These are phyloP conservation scores for Phalacrocorax pelagicus DNA, from an alignment of 2,113 vertebrate genomes.

Conservation along the genomic window DNA sequence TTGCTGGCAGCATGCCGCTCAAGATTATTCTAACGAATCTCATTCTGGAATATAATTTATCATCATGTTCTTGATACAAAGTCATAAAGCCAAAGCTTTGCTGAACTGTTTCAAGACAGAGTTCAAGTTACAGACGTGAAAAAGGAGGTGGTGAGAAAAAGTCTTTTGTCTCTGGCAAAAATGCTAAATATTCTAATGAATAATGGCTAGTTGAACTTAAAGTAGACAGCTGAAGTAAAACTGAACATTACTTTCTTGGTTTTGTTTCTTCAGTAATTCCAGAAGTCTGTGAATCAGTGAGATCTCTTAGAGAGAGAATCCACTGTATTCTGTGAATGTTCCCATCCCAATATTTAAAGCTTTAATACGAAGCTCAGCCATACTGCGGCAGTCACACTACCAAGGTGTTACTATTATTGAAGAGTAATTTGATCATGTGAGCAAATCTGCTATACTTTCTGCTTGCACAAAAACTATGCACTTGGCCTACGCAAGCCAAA, in stretches of 20 bases:
- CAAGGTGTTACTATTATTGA: not conserved
- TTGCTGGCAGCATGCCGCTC: not conserved
- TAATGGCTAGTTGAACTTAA: not conserved
- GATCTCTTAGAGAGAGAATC: not conserved
- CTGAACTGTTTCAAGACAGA: not conserved
- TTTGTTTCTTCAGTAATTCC: not conserved
- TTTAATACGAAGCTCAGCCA: not conserved
- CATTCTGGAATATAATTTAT: not conserved
- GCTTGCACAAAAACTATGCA: not conserved
- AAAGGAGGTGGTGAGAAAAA: not conserved
- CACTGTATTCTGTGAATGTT: not conserved
- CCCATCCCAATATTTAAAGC: not conserved
- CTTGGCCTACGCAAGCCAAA: not conserved
- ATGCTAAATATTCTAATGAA: not conserved
- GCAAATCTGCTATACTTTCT: not conserved
- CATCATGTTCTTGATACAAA: not conserved
- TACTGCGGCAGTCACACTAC: not conserved
- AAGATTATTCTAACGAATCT: not conserved
- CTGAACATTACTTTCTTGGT: not conserved
- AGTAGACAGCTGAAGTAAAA: not conserved
- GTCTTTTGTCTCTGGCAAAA: not conserved
- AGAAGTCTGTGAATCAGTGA: not conserved
- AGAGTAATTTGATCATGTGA: not conserved
- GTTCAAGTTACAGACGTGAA: not conserved
- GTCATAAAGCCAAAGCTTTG: not conserved